These are phyloP conservation scores for Tetranychus piercei DNA, from an alignment of 2,888 invertebrate species.

Conservation along the genomic window DNA sequence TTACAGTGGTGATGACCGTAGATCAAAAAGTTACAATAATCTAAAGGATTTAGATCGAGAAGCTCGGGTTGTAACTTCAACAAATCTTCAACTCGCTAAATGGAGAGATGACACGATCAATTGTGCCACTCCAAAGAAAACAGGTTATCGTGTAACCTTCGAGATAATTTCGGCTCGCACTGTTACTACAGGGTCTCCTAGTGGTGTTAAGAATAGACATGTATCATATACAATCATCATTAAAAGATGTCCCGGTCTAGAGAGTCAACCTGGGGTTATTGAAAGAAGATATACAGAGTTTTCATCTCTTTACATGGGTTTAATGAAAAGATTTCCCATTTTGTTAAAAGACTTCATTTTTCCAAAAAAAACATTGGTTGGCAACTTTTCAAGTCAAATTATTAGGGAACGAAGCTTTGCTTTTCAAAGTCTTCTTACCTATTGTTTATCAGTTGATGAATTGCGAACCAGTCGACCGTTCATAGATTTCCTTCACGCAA, in stretches of 20 bases:
- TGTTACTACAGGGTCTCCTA: slow-evolving; percentile 15
- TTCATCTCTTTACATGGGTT: slow-evolving; percentile 30
- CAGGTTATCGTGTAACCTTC: slow-evolving; percentile 23
- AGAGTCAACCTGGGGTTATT: slow-evolving; percentile 30
- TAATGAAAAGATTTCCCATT: slow-evolving; percentile 30
- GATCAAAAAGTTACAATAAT: neutral
- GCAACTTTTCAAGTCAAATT: slow-evolving; percentile 33
- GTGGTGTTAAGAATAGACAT: slow-evolving; percentile 22
- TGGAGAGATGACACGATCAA: slow-evolving; percentile 21
- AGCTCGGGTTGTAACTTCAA: neutral
- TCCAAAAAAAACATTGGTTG: slow-evolving; percentile 33
- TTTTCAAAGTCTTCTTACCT: slow-evolving; percentile 33
- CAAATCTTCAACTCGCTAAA: slow-evolving; percentile 4
- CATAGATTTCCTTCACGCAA: slow-evolving; percentile 31
- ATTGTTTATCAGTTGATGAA: slow-evolving; percentile 31
- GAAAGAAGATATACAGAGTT: slow-evolving; percentile 34
- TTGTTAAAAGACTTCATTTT: slow-evolving; percentile 32
- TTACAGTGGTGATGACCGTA: neutral
- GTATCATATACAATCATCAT: slow-evolving; percentile 27
- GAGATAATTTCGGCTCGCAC: slow-evolving; percentile 27
- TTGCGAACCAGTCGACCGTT: slow-evolving; percentile 31
- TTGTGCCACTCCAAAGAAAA: slow-evolving; percentile 13
- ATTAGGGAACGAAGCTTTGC: slow-evolving; percentile 33
- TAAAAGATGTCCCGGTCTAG: slow-evolving; percentile 28
- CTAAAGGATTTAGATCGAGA: neutral